Conservation (phyloP, 2,888 invertebrate species). For the Syritta pipiens region DNA sequence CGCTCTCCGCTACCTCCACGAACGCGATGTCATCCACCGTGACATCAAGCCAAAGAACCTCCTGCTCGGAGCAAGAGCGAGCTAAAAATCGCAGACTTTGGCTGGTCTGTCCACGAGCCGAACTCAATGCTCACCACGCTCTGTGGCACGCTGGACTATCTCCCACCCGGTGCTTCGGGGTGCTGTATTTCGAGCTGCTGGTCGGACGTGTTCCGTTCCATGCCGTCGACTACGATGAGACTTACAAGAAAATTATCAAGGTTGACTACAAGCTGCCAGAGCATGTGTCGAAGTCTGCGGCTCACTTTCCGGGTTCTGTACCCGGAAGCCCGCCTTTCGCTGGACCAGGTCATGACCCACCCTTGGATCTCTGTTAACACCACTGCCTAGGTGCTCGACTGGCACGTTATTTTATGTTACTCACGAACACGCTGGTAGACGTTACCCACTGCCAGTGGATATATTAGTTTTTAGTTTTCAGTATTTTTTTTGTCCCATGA, state of each 20-base stretch:
- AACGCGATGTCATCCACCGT: conserved; percentile 94
- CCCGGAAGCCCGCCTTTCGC: conserved; percentile 86
- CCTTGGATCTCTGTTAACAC: conserved; percentile 83
- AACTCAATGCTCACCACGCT: conserved; percentile 93
- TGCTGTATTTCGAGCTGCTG: conserved; percentile 95
- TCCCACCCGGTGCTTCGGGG: conserved; percentile 99
- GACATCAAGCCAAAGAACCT: conserved; percentile 98
- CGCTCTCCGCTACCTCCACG: conserved; percentile 93
- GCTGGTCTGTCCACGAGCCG: conserved; percentile 98
- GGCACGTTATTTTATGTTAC: background rate
- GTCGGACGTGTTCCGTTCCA: conserved; percentile 97
- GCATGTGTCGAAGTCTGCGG: conserved; percentile 86
- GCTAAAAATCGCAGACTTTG: conserved; percentile 97
- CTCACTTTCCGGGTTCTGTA: conserved; percentile 88
- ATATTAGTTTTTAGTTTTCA: background rate
- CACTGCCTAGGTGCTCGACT: conserved; percentile 70
- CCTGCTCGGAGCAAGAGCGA: conserved; percentile 90
- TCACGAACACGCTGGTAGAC: background rate
- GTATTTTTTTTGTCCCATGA: conserved; percentile 9
- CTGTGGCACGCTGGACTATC: conserved; percentile 96
- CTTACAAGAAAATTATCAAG: conserved; percentile 88
- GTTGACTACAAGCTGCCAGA: conserved; percentile 86
- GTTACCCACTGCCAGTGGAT: conserved; percentile 8
- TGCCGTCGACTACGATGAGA: conserved; percentile 86
- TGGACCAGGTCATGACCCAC: conserved; percentile 87